Evolutionary conservation across 2,888 invertebrate species (phyloP).

Genomic region (Platerodrilus igneus): DNA sequence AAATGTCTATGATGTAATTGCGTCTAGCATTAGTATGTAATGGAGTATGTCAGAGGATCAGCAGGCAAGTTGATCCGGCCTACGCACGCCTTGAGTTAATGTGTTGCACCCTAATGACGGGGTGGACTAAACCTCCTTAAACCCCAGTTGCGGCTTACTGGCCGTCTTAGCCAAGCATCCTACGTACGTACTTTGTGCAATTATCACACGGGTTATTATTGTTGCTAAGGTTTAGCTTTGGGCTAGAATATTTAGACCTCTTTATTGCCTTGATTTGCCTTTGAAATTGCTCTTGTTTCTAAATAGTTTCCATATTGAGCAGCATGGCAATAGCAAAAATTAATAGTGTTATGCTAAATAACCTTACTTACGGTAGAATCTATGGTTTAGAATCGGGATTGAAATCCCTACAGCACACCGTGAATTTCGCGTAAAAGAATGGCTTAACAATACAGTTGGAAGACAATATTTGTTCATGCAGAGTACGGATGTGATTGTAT

Average conservation of each 20-base stretch:
- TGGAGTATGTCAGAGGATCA: slow-evolving; percentile 44
- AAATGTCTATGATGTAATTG: slow-evolving; percentile 28
- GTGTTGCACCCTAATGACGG: slow-evolving; percentile 46
- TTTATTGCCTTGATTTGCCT: slow-evolving; percentile 46
- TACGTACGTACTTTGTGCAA: slow-evolving; percentile 38
- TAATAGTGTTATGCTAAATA: slow-evolving; percentile 10
- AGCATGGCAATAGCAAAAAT: slow-evolving; percentile 8
- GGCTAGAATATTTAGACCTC: slow-evolving; percentile 45
- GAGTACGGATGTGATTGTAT: no score
- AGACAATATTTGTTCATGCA: no score
- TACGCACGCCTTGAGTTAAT: slow-evolving; percentile 46
- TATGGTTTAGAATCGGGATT: no score
- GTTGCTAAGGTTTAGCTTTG: slow-evolving; percentile 44
- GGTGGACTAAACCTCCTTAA: slow-evolving; percentile 33
- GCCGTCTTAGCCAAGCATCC: slow-evolving; percentile 35
- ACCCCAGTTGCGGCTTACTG: slow-evolving; percentile 35
- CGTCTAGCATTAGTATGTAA: slow-evolving; percentile 44
- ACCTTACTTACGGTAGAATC: no score
- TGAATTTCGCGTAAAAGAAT: no score
- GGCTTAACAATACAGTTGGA: no score
- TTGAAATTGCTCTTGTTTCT: slow-evolving; percentile 43
- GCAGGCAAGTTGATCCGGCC: slow-evolving; percentile 43
- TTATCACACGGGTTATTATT: slow-evolving; percentile 48
- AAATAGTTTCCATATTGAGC: slow-evolving; percentile 25
- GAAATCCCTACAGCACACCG: no score